Conservation (phyloP, 2,797 vertebrate genomes). For the Cyclura pinguis region DNA sequence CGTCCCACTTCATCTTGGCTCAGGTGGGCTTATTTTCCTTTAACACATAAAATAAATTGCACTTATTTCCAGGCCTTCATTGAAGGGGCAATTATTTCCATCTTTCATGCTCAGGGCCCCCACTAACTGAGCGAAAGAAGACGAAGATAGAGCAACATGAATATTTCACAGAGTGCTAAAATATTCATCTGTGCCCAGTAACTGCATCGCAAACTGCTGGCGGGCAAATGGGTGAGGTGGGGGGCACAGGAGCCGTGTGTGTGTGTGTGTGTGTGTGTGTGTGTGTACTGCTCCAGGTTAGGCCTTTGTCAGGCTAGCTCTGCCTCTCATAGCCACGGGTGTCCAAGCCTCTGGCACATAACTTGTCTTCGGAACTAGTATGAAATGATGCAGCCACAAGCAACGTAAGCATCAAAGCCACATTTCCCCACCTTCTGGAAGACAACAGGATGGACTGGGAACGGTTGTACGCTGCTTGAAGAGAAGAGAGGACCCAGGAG, state of each 20-base stretch:
- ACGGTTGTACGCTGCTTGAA: too few relatives aligned
- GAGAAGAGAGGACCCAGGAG: too few relatives aligned
- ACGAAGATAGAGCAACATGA: slow-evolving; percentile 21
- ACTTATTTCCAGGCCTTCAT: neutral
- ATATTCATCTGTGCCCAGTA: slow-evolving; percentile 38
- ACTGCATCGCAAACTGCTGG: neutral
- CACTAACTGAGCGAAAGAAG: neutral
- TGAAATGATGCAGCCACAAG: neutral
- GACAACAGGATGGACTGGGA: neutral
- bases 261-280: too few relatives aligned
- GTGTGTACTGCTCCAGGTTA: neutral
- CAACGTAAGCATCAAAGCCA: neutral
- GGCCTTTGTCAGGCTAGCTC: neutral
- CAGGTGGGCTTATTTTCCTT: neutral
- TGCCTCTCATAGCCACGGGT: too few relatives aligned
- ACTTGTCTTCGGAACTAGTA: neutral
- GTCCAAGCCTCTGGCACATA: neutral
- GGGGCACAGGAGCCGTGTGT: too few relatives aligned
- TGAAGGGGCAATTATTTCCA: slow-evolving; percentile 15
- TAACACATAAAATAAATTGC: neutral
- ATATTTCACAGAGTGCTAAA: slow-evolving; percentile 33
- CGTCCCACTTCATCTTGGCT: neutral
- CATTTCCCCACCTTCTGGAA: neutral
- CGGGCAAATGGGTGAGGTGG: too few relatives aligned
- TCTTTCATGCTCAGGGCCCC: neutral